A percentile compares a stretch with the other conserved stretches of the same genome.
Evolutionary conservation across 2,113 vertebrate species (phyloP).

Genomic region (Riparia riparia): DNA sequence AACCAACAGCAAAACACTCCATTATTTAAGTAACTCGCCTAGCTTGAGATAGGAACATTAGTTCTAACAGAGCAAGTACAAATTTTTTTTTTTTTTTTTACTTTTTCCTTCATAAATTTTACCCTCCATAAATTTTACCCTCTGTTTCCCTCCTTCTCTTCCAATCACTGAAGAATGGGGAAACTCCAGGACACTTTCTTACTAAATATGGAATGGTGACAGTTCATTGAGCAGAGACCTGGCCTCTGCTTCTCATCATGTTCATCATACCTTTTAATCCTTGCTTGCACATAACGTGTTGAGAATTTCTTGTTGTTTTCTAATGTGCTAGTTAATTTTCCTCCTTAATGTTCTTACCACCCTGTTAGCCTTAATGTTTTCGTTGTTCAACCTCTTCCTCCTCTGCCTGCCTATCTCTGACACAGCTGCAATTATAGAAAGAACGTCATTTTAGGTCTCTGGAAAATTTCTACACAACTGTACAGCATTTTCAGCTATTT

Average conservation of each 20-base stretch:
- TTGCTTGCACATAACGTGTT: neutral
- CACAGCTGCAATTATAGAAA: neutral
- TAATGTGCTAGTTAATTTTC: neutral
- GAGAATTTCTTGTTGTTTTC: neutral
- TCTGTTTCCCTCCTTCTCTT: neutral
- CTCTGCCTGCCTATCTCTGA: neutral
- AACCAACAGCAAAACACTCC: neutral
- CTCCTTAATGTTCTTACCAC: neutral
- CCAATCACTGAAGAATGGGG: neutral
- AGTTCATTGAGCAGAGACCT: neutral
- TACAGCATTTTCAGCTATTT: neutral
- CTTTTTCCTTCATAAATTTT: neutral
- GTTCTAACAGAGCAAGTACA: neutral
- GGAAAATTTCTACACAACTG: neutral
- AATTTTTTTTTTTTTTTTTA: neutral
- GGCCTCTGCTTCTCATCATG: neutral
- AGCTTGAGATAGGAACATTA: neutral
- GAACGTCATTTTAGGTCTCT: neutral
- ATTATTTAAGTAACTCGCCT: neutral
- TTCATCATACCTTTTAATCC: neutral
- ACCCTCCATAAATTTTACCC: neutral
- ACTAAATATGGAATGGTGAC: neutral
- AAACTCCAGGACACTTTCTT: neutral
- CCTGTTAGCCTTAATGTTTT: neutral
- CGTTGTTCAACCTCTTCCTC: neutral